phyloP scores from a whole-genome alignment of 2,888 invertebrate genomes.

The Campopleginae sp. region DNA sequence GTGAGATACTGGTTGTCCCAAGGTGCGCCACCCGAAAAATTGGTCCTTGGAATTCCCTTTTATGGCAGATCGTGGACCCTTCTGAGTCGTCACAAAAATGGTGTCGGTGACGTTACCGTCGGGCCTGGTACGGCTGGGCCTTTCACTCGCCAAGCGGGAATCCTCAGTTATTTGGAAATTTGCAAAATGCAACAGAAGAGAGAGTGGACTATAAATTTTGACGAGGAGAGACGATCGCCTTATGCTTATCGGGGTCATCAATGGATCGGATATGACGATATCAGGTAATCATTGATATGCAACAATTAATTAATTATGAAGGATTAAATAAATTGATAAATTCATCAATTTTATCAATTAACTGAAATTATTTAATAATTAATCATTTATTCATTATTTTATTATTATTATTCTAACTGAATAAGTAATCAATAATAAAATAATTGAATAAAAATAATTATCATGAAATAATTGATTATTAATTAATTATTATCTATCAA shows the following conservation, averaged over 20 bases:
- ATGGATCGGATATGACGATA: constrained; percentile 78
- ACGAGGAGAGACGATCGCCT: constrained; percentile 83
- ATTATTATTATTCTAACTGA: no score
- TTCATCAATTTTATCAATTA: no score
- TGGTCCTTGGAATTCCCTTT: constrained; percentile 89
- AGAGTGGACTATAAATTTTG: constrained; percentile 81
- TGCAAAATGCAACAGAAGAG: constrained; percentile 76
- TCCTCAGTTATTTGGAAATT: constrained; percentile 89
- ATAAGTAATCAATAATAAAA: no score
- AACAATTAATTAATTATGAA: neutral
- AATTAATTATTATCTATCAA: no score
- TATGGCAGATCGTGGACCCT: constrained; percentile 90
- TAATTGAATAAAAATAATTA: no score
- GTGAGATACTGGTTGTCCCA: constrained; percentile 85
- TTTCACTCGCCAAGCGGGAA: constrained; percentile 87
- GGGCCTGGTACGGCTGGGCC: constrained; percentile 88
- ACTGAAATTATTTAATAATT: no score
- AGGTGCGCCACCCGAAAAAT: constrained; percentile 87
- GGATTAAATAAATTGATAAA: no score
- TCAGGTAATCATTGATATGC: constrained; percentile 70
- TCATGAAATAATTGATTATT: no score
- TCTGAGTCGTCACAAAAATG: constrained; percentile 82
- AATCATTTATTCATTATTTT: no score
- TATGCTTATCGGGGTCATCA: constrained; percentile 80
- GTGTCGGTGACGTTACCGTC: constrained; percentile 86